Evolutionary conservation across 2,797 vertebrate species (phyloP).

Genomic region (Oceanodroma leucorhoa): DNA sequence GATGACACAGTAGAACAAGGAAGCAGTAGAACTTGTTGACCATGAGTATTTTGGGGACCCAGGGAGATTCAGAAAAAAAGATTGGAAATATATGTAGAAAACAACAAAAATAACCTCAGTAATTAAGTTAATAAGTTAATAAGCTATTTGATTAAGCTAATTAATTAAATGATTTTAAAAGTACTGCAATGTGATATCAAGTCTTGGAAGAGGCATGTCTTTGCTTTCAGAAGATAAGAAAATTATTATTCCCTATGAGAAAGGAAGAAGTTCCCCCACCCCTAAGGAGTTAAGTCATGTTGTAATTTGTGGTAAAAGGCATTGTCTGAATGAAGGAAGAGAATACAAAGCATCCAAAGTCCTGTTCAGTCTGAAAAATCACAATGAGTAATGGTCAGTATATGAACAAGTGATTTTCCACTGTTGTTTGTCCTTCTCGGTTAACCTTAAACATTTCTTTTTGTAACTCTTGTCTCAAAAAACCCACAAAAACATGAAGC

Average conservation of each 20-base stretch:
- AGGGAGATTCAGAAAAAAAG: background rate
- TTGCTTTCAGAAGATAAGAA: background rate
- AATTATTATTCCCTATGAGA: background rate
- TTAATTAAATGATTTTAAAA: background rate
- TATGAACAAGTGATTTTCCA: background rate
- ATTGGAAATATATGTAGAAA: background rate
- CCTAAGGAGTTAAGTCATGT: background rate
- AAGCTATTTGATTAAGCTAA: background rate
- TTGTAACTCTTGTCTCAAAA: background rate
- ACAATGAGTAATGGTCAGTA: background rate
- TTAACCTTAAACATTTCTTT: background rate
- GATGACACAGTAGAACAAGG: too few relatives aligned
- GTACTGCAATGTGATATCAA: background rate
- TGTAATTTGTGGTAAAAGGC: background rate
- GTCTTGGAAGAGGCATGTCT: fast-evolving
- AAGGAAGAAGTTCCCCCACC: background rate
- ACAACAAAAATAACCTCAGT: background rate
- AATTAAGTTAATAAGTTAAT: background rate
- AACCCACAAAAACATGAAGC: background rate
- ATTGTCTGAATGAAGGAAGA: background rate
- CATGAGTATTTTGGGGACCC: background rate
- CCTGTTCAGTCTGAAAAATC: background rate
- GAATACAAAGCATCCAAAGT: background rate
- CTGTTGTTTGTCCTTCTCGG: fast-evolving
- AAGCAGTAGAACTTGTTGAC: background rate